Evolutionary conservation across 2,113 vertebrate species (phyloP), one percentile per base, ranked within the genome.

Genomic region (Martes martes): DNA sequence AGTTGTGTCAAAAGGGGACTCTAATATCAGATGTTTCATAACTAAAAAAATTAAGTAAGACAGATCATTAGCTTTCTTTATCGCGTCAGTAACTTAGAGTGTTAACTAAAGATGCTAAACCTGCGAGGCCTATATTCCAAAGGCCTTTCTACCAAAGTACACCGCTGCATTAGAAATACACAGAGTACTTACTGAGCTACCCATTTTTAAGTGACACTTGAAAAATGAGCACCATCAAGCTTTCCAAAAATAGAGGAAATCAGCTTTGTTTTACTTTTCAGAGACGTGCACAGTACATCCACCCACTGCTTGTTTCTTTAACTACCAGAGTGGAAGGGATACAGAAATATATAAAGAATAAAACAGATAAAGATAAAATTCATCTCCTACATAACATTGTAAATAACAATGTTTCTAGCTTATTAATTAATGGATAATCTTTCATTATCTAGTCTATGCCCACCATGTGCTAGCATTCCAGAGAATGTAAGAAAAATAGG

Each of bases 201-300:
- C 94, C 39, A 94, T 81, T 97, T 95, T 94, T 91, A 96, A 97
- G 93, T 93, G 96, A 91, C 87, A 86, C 80, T 96, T 97, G 91
- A 69, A 96, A 97, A 97, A 82, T 73, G 89, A 97, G 93, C 79
- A 95, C 89, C 96, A 98, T 95, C 85, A 55, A 95, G 87, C 55
- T 96, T 95, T 94, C 96, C 94, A 96, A 98, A 98, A 94, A 96
- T 97, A 97, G 65, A 96, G 97, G 59, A 91, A 96, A 97, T 97
- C 94, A 65, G 76, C 93, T 98, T 96, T 94, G 95, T 94, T 97
- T 92, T 91, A 74, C 93, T 98, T 95, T 74, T 95, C 84, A 96
- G 81, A 95, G 94, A 84, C 31, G 69, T 7, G 63, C 86, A 96
- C 74, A 97, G 86, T 7, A 31, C 80, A 88, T 91, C 96, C 92